Percentiles rank a stretch among this genome's conserved stretches.
phyloP scores from a whole-genome alignment of 2,113 vertebrate species.

The Lota lota region DNA sequence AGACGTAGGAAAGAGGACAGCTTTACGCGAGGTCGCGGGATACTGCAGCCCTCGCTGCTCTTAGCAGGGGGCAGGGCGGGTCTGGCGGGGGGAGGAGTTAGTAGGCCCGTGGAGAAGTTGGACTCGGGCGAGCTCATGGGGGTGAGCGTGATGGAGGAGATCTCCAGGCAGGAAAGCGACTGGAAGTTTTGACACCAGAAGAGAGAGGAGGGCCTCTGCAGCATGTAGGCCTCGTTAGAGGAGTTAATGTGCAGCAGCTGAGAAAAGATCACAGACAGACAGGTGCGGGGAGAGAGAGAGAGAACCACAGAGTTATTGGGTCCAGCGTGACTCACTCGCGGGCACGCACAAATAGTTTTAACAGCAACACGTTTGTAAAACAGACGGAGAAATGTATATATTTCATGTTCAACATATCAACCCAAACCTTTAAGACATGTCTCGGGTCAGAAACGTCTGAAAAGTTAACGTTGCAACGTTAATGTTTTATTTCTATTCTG shows the following conservation, averaged over 20 bases:
- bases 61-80: slow-evolving; percentile 72
- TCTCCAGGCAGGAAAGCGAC: slow-evolving; percentile 86
- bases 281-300: slow-evolving; percentile 44
- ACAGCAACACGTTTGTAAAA: no score
- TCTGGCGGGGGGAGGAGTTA: slow-evolving; percentile 85
- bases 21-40: slow-evolving; percentile 84
- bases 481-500: no score
- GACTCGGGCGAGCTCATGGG: slow-evolving; percentile 86
- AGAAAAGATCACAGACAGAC: slow-evolving; percentile 73
- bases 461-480: no score
- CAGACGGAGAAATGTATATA: no score
- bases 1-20: slow-evolving; percentile 11
- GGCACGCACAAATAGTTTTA: no score
- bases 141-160: slow-evolving; percentile 87
- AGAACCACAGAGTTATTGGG: background rate
- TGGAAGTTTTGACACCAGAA: slow-evolving; percentile 84
- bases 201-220: slow-evolving; percentile 83
- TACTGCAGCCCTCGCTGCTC: slow-evolving; percentile 76
- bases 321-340: no score
- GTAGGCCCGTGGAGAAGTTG: slow-evolving; percentile 79
- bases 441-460: no score
- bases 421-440: no score
- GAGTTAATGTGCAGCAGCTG: slow-evolving; percentile 84
- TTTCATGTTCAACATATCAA: no score
- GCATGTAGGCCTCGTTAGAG: slow-evolving; percentile 77